These are phyloP conservation scores for Bombus cullumanus DNA, from an alignment of 1,140 invertebrate genomes.

Conservation along the genomic window DNA sequence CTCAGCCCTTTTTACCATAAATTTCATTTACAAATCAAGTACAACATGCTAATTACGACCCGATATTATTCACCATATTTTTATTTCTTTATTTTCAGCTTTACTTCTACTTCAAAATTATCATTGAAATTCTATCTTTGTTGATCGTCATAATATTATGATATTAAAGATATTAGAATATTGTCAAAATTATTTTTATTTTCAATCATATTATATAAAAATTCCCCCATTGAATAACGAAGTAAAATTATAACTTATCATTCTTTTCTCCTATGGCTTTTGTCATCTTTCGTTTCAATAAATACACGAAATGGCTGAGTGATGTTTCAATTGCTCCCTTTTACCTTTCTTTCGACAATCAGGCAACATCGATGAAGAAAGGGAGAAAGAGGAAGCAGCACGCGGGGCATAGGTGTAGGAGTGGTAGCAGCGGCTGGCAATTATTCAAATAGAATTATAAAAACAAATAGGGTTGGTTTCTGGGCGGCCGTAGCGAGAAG, in stretches of 20 bases:
- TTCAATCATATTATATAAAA: too few relatives aligned
- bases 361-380: constrained; percentile 12
- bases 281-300: constrained; percentile 3
- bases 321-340: constrained; percentile 31
- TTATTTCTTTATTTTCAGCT: background rate
- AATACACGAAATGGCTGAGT: background rate
- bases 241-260: background rate
- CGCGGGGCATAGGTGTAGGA: constrained; percentile 35
- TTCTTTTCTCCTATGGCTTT: background rate
- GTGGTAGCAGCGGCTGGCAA: constrained; percentile 57
- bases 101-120: background rate
- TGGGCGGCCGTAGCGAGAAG: constrained; percentile 47
- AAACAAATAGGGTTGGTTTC: constrained; percentile 75
- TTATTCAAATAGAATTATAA: constrained; percentile 78
- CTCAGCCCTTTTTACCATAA: background rate
- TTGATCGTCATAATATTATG: background rate
- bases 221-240: background rate
- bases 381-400: constrained; percentile 13
- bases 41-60: background rate
- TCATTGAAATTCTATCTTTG: background rate
- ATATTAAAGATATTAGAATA: background rate
- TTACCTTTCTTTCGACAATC: background rate
- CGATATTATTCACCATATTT: background rate
- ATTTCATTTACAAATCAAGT: constrained; percentile 5
- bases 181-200: background rate